A percentile compares a stretch with the other conserved stretches of the same genome.
phyloP scores from a whole-genome alignment of 2,888 invertebrate genomes.

The Beris morrisii region DNA sequence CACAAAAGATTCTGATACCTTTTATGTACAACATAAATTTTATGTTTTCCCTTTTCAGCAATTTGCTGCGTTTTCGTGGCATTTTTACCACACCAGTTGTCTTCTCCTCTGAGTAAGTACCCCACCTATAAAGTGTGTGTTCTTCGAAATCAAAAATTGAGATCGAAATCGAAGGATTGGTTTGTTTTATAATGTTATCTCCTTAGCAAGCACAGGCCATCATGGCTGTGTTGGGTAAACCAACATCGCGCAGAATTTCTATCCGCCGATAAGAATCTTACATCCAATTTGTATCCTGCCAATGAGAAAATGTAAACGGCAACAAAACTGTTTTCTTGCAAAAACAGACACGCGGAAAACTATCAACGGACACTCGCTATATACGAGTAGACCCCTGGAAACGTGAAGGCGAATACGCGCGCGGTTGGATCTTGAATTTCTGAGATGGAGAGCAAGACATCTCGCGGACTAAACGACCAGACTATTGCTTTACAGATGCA shows the following conservation, averaged over 20 bases:
- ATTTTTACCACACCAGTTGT: constrained; percentile 1
- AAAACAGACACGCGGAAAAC: too few species aligned
- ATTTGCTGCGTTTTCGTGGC: background rate
- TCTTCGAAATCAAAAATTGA: constrained; percentile 6
- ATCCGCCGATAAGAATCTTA: constrained; percentile 36
- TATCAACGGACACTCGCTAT: too few species aligned
- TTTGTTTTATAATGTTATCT: constrained; percentile 30
- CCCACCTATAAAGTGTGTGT: background rate
- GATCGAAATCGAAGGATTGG: constrained; percentile 30
- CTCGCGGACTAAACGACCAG: too few species aligned
- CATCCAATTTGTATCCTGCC: constrained; percentile 39
- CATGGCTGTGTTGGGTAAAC: background rate
- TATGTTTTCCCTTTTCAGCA: constrained; percentile 5
- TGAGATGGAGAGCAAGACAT: too few species aligned
- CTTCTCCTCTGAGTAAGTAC: background rate
- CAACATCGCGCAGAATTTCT: constrained; percentile 14
- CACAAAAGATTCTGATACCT: constrained; percentile 19
- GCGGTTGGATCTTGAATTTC: too few species aligned
- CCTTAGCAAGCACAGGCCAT: constrained; percentile 1
- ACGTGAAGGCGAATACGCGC: too few species aligned
- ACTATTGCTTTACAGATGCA: too few species aligned
- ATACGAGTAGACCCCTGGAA: too few species aligned
- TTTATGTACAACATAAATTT: constrained; percentile 22
- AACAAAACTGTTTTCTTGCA: too few species aligned
- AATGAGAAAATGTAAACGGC: constrained; percentile 30